A percentile compares a stretch with the other conserved stretches of the same genome.
Conservation (phyloP, 2,888 invertebrate species). For the Leptopilina drosophilae region DNA sequence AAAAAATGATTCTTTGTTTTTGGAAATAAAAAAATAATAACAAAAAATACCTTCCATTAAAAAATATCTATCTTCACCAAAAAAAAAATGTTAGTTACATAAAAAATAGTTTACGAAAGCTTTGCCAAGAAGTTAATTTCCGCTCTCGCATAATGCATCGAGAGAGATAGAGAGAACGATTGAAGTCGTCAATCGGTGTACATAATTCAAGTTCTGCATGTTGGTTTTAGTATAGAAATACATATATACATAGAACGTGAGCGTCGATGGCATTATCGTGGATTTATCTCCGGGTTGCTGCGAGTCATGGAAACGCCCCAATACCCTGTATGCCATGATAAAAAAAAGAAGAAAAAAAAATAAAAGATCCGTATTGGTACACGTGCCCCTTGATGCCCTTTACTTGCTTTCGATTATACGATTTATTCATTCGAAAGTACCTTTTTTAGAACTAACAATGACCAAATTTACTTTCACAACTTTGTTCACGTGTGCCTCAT, state of each 20-base stretch:
- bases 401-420: constrained; percentile 18
- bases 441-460: constrained; percentile 23
- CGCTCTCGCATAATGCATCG: not conserved
- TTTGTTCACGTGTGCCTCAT: not conserved
- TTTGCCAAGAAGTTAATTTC: constrained; percentile 11
- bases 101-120: too few species aligned
- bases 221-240: not conserved
- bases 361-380: constrained; percentile 18
- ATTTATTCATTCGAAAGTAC: constrained; percentile 19
- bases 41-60: too few species aligned
- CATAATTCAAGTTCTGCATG: constrained; percentile 22
- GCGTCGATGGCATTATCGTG: constrained; percentile 34
- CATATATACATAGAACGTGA: constrained; percentile 1
- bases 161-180: constrained; percentile 1
- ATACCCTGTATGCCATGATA: not conserved
- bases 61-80: too few species aligned
- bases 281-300: constrained; percentile 25
- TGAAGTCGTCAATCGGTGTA: constrained; percentile 24
- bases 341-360: not conserved
- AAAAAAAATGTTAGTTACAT: too few species aligned
- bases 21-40: too few species aligned
- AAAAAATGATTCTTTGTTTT: too few species aligned
- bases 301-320: constrained; percentile 35
- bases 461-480: constrained; percentile 10
- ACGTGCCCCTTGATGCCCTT: constrained; percentile 32